Conservation (phyloP, 2,888 invertebrate species). For the Eristalis arbustorum region DNA sequence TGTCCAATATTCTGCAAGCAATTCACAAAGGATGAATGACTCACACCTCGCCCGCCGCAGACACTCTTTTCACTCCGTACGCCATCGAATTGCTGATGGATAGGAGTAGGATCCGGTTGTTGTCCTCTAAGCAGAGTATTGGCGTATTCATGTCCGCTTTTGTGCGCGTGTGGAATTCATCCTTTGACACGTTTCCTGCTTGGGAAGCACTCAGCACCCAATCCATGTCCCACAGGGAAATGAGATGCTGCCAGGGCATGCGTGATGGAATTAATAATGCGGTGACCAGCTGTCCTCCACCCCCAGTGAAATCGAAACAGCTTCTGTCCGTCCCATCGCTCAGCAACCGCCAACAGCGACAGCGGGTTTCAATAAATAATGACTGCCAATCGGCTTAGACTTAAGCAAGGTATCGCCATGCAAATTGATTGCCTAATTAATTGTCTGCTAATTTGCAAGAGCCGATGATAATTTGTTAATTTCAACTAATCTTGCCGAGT, state of each 20-base stretch:
- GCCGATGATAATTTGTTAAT: neutral
- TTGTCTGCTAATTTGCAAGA: neutral
- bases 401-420: neutral
- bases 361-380: neutral
- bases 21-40: neutral
- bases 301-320: neutral
- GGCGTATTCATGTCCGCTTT: neutral
- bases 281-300: neutral
- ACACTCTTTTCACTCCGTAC: neutral
- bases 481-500: neutral
- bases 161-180: neutral
- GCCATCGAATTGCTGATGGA: neutral
- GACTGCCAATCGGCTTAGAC: neutral
- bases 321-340: neutral
- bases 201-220: neutral
- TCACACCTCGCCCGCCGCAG: neutral
- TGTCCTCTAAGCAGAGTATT: neutral
- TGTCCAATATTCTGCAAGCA: neutral
- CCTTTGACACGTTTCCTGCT: neutral
- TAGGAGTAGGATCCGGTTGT: neutral
- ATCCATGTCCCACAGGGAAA: neutral
- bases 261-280: neutral
- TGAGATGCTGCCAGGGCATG: neutral
- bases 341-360: neutral
- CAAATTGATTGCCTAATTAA: conserved; percentile 14